Conservation (phyloP, 1,140 invertebrate species). For the Melitaea cinxia region DNA sequence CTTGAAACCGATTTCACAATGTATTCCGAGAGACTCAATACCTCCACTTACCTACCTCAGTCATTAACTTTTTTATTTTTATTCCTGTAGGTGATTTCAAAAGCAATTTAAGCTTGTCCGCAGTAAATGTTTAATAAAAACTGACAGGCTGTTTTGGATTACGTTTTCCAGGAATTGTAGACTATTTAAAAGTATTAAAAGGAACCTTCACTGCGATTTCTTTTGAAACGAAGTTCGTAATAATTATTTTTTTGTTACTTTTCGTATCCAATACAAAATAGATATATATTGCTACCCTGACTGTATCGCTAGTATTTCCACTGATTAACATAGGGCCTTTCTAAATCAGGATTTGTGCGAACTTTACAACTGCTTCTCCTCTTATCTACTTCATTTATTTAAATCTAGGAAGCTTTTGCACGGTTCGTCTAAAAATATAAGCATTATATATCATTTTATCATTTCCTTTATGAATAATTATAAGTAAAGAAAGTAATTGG, state of each 20-base stretch:
- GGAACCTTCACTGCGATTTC: not conserved
- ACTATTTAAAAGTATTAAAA: conserved; percentile 2
- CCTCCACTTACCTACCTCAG: conserved; percentile 8
- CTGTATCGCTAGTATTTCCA: too few species aligned
- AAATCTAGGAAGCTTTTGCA: too few species aligned
- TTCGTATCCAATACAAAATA: too few species aligned
- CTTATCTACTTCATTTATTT: too few species aligned
- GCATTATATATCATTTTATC: too few species aligned
- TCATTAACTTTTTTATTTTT: conserved; percentile 43
- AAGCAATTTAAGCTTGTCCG: conserved; percentile 30
- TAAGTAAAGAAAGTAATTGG: too few species aligned
- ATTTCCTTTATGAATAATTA: too few species aligned
- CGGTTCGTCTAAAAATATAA: too few species aligned
- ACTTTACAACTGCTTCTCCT: too few species aligned
- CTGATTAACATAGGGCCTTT: too few species aligned
- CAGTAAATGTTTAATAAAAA: conserved; percentile 22
- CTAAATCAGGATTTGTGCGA: too few species aligned
- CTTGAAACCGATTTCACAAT: not conserved
- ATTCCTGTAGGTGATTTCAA: conserved; percentile 14
- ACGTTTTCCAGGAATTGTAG: conserved; percentile 17
- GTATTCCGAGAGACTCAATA: not conserved
- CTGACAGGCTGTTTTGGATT: conserved; percentile 14
- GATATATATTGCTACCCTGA: too few species aligned
- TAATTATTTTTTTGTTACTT: not conserved
- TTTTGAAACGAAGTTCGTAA: not conserved